Evolutionary conservation across 2,797 vertebrate species (phyloP).

Genomic region (Anolis apletophallus): DNA sequence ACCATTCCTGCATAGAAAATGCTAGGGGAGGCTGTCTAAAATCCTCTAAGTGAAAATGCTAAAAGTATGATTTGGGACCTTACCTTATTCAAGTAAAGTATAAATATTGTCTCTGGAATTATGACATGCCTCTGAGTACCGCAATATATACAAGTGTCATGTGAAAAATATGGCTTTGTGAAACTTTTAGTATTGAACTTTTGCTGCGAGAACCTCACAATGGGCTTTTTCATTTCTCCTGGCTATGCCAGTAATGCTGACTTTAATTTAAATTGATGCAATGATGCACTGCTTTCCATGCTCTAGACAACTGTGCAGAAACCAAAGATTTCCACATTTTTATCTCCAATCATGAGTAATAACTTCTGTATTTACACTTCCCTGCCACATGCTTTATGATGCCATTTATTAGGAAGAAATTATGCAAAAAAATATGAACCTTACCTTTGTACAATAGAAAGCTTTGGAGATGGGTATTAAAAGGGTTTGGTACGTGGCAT

Average conservation of each 20-base stretch:
- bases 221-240: background rate
- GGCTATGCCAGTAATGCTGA: background rate
- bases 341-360: background rate
- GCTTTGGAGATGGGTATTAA: background rate
- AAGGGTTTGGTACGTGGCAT: accelerated
- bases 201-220: accelerated
- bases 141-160: background rate
- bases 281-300: background rate
- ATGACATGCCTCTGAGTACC: background rate
- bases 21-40: too few relatives aligned
- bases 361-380: constrained; percentile 6
- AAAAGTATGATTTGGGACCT: too few relatives aligned
- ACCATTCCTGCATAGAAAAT: too few relatives aligned
- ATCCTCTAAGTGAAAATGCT: background rate
- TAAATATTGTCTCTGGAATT: background rate
- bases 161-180: background rate
- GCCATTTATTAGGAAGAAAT: background rate
- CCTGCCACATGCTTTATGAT: background rate
- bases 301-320: background rate
- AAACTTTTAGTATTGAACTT: background rate
- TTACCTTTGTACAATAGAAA: accelerated
- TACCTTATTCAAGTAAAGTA: background rate
- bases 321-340: background rate
- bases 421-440: background rate
- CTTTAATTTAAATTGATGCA: background rate